phyloP scores from a whole-genome alignment of 1,140 invertebrate genomes.

The Aethina tumida region DNA sequence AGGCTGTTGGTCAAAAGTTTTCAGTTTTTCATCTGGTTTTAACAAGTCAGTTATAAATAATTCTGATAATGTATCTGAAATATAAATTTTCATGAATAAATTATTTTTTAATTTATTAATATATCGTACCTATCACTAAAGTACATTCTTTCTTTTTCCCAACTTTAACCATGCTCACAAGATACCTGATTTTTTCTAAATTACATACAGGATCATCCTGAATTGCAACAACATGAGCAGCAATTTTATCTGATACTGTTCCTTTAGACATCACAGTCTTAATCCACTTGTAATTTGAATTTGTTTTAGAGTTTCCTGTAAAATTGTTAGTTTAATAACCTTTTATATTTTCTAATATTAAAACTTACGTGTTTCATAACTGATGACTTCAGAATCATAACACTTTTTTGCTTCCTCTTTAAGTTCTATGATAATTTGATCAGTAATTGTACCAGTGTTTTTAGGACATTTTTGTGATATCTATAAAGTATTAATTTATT shows the following conservation, averaged over 20 bases:
- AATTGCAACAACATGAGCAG: constrained; percentile 70
- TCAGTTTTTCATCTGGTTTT: constrained; percentile 58
- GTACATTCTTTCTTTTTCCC: constrained; percentile 69
- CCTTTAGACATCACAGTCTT: constrained; percentile 70
- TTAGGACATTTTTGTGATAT: constrained; percentile 37
- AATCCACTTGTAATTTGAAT: constrained; percentile 60
- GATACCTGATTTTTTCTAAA: constrained; percentile 53
- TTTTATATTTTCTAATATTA: constrained; percentile 8
- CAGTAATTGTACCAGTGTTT: constrained; percentile 33
- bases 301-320: constrained; percentile 41
- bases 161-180: constrained; percentile 71
- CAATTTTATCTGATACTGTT: constrained; percentile 76
- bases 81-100: constrained; percentile 11
- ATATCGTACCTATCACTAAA: constrained; percentile 46
- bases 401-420: constrained; percentile 50
- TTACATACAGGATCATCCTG: constrained; percentile 80
- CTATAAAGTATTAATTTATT: constrained; percentile 1
- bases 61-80: constrained; percentile 59
- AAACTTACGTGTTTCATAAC: constrained; percentile 46
- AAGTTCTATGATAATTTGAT: constrained; percentile 42
- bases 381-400: constrained; percentile 35
- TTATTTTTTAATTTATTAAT: constrained; percentile 6
- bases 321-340: constrained; percentile 10
- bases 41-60: constrained; percentile 69
- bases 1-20: constrained; percentile 61